Conservation (phyloP, 2,113 vertebrate species). For the Dascyllus trimaculatus region DNA sequence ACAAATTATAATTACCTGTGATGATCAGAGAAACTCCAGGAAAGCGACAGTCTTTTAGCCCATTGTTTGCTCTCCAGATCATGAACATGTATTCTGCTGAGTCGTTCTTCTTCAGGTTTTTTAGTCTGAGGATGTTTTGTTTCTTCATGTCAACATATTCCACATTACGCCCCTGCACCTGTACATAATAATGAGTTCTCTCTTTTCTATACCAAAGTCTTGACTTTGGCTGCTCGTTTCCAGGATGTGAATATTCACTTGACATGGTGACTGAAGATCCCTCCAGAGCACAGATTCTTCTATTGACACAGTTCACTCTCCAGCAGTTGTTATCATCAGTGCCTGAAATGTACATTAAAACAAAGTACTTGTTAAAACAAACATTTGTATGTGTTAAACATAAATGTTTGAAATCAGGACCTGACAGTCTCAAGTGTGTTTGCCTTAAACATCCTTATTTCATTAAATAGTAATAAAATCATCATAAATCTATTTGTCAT, state of each 20-base stretch:
- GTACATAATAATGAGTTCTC: too few species aligned
- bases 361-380: too few species aligned
- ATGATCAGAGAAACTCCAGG: constrained; percentile 15
- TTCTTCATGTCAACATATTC: not conserved
- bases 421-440: not conserved
- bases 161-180: not conserved
- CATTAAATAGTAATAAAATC: not conserved
- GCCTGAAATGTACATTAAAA: too few species aligned
- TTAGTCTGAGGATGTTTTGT: not conserved
- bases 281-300: too few species aligned
- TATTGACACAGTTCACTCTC: too few species aligned
- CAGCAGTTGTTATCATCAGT: too few species aligned
- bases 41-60: not conserved
- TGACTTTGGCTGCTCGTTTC: not conserved
- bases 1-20: constrained; percentile 26
- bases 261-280: too few species aligned
- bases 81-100: constrained; percentile 20
- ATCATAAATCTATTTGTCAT: too few species aligned
- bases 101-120: constrained; percentile 9
- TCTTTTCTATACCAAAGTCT: not conserved
- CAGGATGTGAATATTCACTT: not conserved
- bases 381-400: not conserved
- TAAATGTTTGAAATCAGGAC: not conserved
- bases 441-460: not conserved
- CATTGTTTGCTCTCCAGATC: fast-evolving